Percentiles rank a stretch among this genome's conserved stretches.
These are phyloP conservation scores for Catamblyrhynchus diadema DNA, from an alignment of 2,797 vertebrate species.

Conservation along the genomic window DNA sequence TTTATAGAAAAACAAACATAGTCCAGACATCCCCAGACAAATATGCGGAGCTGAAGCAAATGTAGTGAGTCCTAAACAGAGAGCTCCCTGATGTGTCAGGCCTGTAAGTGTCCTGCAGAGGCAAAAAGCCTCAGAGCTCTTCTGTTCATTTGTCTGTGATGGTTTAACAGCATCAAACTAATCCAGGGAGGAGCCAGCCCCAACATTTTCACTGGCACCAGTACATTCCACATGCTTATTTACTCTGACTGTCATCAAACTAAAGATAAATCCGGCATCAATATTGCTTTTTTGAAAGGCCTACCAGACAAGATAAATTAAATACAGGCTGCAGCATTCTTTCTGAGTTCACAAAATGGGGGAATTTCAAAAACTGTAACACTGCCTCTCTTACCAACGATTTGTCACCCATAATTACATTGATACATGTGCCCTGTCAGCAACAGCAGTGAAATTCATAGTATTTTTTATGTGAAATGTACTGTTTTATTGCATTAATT, in stretches of 20 bases:
- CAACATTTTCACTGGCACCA: not conserved
- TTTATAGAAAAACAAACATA: not conserved
- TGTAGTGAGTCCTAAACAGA: not conserved
- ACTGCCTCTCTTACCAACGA: constrained; percentile 60
- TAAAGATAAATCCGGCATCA: constrained; percentile 41
- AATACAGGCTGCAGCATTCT: constrained; percentile 38
- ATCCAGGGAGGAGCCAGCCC: not conserved
- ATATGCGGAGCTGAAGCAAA: not conserved
- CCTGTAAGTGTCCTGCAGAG: not conserved
- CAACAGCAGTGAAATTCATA: constrained; percentile 77
- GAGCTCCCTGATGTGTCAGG: not conserved
- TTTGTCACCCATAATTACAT: constrained; percentile 78
- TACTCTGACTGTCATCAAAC: constrained; percentile 32
- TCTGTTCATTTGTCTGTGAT: not conserved
- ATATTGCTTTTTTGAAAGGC: constrained; percentile 37
- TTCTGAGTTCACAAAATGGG: constrained; percentile 60
- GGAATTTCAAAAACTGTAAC: constrained; percentile 59
- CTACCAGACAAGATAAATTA: constrained; percentile 30
- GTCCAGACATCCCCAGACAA: not conserved
- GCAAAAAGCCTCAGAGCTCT: not conserved
- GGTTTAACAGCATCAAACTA: not conserved
- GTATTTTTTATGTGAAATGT: constrained; percentile 80
- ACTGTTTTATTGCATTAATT: constrained; percentile 83
- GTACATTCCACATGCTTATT: constrained; percentile 10
- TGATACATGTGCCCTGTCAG: constrained; percentile 78